Evolutionary conservation across 2,888 invertebrate genomes (phyloP), one percentile per base, ranked within the genome.

Genomic region (Silvanus unidentatus): DNA sequence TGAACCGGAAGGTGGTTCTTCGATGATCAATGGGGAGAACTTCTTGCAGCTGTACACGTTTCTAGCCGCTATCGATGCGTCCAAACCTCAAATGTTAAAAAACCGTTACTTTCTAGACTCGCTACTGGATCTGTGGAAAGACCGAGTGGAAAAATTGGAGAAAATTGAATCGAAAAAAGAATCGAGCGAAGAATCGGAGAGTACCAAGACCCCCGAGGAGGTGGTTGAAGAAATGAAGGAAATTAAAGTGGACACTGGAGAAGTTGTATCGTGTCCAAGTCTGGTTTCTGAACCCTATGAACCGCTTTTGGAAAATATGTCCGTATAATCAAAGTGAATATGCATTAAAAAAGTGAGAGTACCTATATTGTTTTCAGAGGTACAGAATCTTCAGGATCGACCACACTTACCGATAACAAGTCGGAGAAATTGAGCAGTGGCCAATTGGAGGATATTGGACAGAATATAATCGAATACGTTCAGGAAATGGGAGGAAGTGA

Each of bases 1-100:
- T 50, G 90, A 91, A 61, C 86, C 89, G 0, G 90, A 90, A 45
- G 91, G 91, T 1, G 89, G 88, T 0, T 82, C 86, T 0, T 82
- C 88, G 0, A 81, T 84, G 57, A 82, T 92, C 34, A 79, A 85
- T 0, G 69, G 81, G 2, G 71, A 77, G 16, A 75, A 79, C 22
- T 87, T 88, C 59, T 39, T 80, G 39, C 72, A 72, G 29, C 75
- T 83, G 66, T 82, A 82, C 68, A 63, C 59, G 13, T 80, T 75
- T 52, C 59, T 84, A 32, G 82, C 82, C 0, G 53, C 57, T 1
- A 72, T 82, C 14, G 80, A 83, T 53, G 80, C 77, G 0, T 76
- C 77, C 0, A 63, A 65, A 10, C 61, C 60, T 1, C 68, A 66
- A 44, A 54, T 54, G 5, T 12, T 72, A 16, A 53, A 56, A 13